Evolutionary conservation across 2,113 vertebrate species (phyloP).

Genomic region (Meleagris gallopavo): DNA sequence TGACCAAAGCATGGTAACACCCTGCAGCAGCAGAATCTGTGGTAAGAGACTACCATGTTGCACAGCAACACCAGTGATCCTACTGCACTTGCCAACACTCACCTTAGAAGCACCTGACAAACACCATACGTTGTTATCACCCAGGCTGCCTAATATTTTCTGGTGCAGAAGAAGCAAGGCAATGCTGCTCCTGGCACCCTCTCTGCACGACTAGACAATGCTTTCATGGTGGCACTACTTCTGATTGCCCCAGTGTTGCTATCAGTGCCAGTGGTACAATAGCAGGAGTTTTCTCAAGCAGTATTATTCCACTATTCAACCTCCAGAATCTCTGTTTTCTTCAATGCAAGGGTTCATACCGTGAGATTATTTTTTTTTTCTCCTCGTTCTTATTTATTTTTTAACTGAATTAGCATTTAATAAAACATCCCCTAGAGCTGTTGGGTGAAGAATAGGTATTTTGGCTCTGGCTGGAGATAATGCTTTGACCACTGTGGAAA

Average conservation of each 20-base stretch:
- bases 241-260: not conserved
- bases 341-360: not conserved
- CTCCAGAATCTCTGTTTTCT: not conserved
- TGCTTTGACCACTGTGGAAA: not conserved
- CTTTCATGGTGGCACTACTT: not conserved
- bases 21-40: not conserved
- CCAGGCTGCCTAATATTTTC: not conserved
- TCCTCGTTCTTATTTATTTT: not conserved
- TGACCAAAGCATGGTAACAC: not conserved
- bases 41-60: not conserved
- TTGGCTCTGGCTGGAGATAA: not conserved
- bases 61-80: not conserved
- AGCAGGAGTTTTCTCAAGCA: not conserved
- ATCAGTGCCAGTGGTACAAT: not conserved
- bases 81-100: accelerated
- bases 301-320: not conserved
- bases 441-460: not conserved
- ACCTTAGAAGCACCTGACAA: accelerated
- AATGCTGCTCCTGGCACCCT: not conserved
- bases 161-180: not conserved
- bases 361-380: not conserved
- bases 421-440: not conserved
- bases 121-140: accelerated
- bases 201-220: accelerated
- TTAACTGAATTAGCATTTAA: not conserved